Conservation (phyloP, 2,888 invertebrate genomes). For the Leucozona laternaria region DNA sequence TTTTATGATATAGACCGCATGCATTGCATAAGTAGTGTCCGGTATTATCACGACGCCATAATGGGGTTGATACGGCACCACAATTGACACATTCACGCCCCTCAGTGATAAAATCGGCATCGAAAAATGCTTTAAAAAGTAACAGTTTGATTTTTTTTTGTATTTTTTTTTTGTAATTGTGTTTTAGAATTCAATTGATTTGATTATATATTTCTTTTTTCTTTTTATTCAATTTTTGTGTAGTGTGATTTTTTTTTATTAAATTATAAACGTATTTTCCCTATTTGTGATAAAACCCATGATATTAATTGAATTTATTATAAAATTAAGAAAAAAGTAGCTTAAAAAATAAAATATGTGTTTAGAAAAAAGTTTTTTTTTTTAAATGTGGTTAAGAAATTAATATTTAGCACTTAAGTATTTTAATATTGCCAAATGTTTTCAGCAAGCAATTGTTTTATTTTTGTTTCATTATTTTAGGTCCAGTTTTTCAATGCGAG, state of each 20-base stretch:
- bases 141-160: constrained; percentile 69
- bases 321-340: constrained; percentile 61
- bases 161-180: constrained; percentile 54
- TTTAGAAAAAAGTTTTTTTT: not conserved
- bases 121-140: constrained; percentile 83
- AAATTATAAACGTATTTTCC: constrained; percentile 59
- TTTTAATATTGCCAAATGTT: constrained; percentile 36
- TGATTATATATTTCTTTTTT: constrained; percentile 47
- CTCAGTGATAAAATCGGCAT: constrained; percentile 87
- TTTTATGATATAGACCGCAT: constrained; percentile 98
- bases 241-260: constrained; percentile 72
- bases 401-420: not conserved
- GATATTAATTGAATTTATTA: constrained; percentile 79
- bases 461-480: too few relatives aligned
- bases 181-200: constrained; percentile 35
- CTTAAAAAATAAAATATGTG: constrained; percentile 24
- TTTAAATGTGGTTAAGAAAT: not conserved
- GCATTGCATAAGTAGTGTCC: constrained; percentile 99
- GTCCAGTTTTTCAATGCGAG: too few relatives aligned
- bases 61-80: constrained; percentile 97
- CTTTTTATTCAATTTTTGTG: constrained; percentile 30
- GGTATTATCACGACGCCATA: constrained; percentile 99
- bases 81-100: constrained; percentile 99
- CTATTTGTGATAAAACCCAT: constrained; percentile 67
- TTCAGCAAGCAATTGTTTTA: too few relatives aligned